Percentiles rank a stretch among this genome's conserved stretches.
These are phyloP conservation scores for Leptoteleia sp. DNA, from an alignment of 1,140 invertebrate species.

Conservation along the genomic window DNA sequence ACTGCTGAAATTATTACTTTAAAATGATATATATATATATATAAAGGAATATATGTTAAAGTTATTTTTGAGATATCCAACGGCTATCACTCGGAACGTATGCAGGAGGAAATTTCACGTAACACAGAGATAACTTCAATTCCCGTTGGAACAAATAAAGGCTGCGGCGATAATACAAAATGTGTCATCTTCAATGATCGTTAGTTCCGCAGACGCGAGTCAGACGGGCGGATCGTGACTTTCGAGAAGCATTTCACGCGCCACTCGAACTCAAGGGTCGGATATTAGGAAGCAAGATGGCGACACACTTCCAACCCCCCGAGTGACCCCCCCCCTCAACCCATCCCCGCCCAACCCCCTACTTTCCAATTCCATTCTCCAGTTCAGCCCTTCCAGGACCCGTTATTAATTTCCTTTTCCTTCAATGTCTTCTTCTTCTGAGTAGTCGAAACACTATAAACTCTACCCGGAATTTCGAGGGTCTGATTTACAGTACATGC, in stretches of 20 bases:
- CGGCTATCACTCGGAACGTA: not conserved
- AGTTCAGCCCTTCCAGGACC: slow-evolving; percentile 13
- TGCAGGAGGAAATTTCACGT: not conserved
- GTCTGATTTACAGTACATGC: not conserved
- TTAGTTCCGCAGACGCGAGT: slow-evolving; percentile 22
- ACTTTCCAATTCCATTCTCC: slow-evolving; percentile 36
- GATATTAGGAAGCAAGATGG: slow-evolving; percentile 52
- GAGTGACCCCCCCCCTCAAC: too few relatives aligned
- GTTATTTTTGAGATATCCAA: not conserved
- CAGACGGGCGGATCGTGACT: slow-evolving; percentile 42
- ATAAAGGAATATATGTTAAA: too few relatives aligned
- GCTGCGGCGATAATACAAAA: slow-evolving; percentile 38
- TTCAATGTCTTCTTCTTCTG: not conserved
- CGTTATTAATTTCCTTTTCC: slow-evolving; percentile 53
- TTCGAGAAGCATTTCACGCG: slow-evolving; percentile 19
- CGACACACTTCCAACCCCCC: too few relatives aligned
- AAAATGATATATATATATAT: too few relatives aligned
- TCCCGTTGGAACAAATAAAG: slow-evolving; percentile 15
- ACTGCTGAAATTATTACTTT: too few relatives aligned
- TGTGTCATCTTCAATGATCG: slow-evolving; percentile 42
- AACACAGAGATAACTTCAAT: slow-evolving; percentile 1
- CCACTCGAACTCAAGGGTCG: slow-evolving; percentile 35
- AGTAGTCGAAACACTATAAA: too few relatives aligned
- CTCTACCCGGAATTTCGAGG: too few relatives aligned
- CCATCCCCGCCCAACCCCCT: not conserved